Evolutionary conservation across 2,113 vertebrate species (phyloP), one percentile per base, ranked within the genome.

Genomic region (Python bivittatus): DNA sequence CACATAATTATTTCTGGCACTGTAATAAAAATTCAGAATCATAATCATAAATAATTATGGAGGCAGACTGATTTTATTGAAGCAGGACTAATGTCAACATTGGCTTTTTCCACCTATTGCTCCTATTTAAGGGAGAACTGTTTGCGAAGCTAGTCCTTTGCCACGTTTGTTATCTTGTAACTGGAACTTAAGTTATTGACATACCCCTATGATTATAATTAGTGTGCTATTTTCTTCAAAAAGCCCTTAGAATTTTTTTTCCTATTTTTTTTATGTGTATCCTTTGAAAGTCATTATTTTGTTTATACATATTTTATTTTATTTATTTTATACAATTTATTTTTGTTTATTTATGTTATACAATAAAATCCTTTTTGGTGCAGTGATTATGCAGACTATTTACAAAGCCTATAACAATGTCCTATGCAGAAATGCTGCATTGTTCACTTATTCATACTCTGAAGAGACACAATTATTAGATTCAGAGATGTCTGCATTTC

Each of bases 401-500:
- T 94, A 56, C 11, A 89, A 8, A 1, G 12, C 94, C 84, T 17
- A 10, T 90, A 85, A 68, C 68, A 87, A 94, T 90, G 61, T 88
- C 90, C 2, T 56, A 4, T 13, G 25, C 72, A 89, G 1, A 38
- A 60, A 64, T 20, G 1, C 64, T 91, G 95, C 92, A 94, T 79
- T 6, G 8, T 86, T 56, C 22, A 61, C 83, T 12, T 86, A 25
- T 57, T 13, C 58, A 1, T 52, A 84, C 89, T 90, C 90, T n/a
- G 85, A 94, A 91, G 94, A 58, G 20, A 86, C 4, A 54, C 2
- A 87, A 9, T 84, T 79, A 79, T 79, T 92, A 88, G 86, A 89
- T 12, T 83, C 53, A 58, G 64, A 93, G 56, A 38, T 83, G 93
- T 12, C 94, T 68, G 94, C 68, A 93, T 96, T 96, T 92, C 95